These are phyloP conservation scores for human DNA, from an alignment of 2,113 vertebrate genomes.

Conservation along the genomic window DNA sequence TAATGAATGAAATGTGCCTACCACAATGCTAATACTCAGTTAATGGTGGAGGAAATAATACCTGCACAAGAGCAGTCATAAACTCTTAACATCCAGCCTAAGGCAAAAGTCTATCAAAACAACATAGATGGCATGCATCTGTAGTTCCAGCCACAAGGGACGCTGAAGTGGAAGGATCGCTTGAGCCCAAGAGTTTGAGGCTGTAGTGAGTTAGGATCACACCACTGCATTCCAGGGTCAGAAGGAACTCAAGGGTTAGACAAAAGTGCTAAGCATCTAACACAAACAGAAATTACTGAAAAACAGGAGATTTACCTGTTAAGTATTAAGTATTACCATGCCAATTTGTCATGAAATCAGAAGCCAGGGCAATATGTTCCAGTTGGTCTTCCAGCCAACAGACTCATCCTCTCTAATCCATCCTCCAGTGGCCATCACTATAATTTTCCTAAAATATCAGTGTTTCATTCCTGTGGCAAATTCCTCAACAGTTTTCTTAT, in stretches of 20 bases:
- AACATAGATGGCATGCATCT: too few species aligned
- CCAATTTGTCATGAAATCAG: not conserved
- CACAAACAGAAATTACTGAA: not conserved
- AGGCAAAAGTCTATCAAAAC: not conserved
- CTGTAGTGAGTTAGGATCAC: too few species aligned
- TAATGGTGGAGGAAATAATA: not conserved
- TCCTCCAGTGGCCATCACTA: not conserved
- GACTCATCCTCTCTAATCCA: not conserved
- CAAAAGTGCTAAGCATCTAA: not conserved
- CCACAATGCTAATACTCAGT: not conserved
- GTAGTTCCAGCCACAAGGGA: too few species aligned
- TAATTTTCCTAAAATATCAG: not conserved
- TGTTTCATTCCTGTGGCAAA: constrained; percentile 2
- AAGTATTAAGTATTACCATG: not conserved
- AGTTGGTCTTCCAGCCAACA: not conserved
- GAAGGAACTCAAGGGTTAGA: not conserved
- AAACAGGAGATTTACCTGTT: not conserved
- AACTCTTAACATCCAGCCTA: not conserved
- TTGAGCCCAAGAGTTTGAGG: too few species aligned
- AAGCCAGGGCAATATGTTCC: not conserved
- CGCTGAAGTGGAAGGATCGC: too few species aligned
- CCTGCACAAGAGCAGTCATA: not conserved
- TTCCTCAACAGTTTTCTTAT: not conserved
- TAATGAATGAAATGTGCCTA: not conserved
- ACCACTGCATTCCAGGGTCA: too few species aligned